Evolutionary conservation across 2,888 invertebrate species (phyloP), one percentile per base, ranked within the genome.

Genomic region (Eurois occulta): DNA sequence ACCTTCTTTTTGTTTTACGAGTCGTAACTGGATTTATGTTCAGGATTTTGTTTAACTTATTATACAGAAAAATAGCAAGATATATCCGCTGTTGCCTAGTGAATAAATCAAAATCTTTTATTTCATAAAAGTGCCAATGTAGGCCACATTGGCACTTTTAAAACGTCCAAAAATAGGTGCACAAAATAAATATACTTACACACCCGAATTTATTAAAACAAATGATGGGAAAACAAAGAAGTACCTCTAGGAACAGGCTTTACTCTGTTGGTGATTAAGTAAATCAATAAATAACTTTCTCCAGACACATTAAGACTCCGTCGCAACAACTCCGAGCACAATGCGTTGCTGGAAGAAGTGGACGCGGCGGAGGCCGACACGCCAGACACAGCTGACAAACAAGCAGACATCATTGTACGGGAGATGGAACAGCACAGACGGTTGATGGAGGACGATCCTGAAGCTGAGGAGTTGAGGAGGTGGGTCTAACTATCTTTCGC

Each of bases 381-480:
- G 0, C 91, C 91, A 0, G 94, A 92, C 55, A 89, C 91, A 0
- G 91, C 91, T 1, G 96, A 97, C 62, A 93, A 95, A 78, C 97
- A 97, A 89, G 97, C 97, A 1, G 96, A 97, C 75, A 95, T 97
- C 86, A 98, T 98, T 85, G 97, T 97, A 13, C 95, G 97, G 58
- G 97, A 97, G 93, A 97, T 98, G 96, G 97, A 97, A 89, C 97
- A 97, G 90, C 97, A 98, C 86, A 95, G 96, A 48, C 94, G 96
- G 55, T 95, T 98, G 35, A 98, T 98, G 98, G 97, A 97, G 85
- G 97, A 98, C 89, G 97, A 97, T 88, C 97, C 97, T 0, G 93
- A 96, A 32, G 97, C 98, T 1, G 97, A 98, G 88, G 97, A 97
- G 90, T 91, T 97, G 69, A 95, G 98, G 89, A 97, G 97, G 98